A percentile compares a stretch with the other conserved stretches of the same genome.
Evolutionary conservation across 2,113 vertebrate species (phyloP).

Genomic region (Lamprotornis superbus): DNA sequence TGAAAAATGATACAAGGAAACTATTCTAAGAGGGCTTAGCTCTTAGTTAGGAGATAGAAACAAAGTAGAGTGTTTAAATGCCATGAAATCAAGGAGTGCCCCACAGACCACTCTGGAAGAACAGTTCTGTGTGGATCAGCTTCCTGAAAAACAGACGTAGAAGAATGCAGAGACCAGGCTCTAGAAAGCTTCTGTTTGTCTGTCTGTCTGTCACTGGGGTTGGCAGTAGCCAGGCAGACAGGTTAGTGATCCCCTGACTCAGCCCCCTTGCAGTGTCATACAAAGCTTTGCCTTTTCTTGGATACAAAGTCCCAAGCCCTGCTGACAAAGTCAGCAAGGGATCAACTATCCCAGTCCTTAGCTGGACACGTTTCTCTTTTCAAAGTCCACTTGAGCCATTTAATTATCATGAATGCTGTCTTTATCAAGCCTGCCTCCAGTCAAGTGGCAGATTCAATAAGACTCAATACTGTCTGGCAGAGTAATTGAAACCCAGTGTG

Average conservation of each 20-base stretch:
- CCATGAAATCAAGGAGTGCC: neutral
- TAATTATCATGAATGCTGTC: neutral
- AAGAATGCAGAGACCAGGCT: neutral
- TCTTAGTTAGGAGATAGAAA: neutral
- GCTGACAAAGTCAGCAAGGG: neutral
- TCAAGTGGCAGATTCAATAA: neutral
- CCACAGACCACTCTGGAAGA: neutral
- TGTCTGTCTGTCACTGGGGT: neutral
- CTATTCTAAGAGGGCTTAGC: neutral
- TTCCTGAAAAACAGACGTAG: neutral
- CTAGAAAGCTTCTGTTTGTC: neutral
- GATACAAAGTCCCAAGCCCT: neutral
- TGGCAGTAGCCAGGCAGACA: neutral
- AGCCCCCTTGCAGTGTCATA: neutral
- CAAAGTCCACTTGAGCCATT: neutral
- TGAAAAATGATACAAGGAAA: neutral
- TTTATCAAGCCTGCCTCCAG: neutral
- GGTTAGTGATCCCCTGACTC: neutral
- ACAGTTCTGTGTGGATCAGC: neutral
- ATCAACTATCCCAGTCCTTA: neutral
- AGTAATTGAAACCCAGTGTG: neutral
- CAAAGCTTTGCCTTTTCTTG: neutral
- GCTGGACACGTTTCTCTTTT: neutral
- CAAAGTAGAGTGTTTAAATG: neutral
- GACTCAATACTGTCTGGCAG: neutral